Evolutionary conservation across 2,888 invertebrate genomes (phyloP), one percentile per base, ranked within the genome.

Genomic region (Drosophila paranaensis): DNA sequence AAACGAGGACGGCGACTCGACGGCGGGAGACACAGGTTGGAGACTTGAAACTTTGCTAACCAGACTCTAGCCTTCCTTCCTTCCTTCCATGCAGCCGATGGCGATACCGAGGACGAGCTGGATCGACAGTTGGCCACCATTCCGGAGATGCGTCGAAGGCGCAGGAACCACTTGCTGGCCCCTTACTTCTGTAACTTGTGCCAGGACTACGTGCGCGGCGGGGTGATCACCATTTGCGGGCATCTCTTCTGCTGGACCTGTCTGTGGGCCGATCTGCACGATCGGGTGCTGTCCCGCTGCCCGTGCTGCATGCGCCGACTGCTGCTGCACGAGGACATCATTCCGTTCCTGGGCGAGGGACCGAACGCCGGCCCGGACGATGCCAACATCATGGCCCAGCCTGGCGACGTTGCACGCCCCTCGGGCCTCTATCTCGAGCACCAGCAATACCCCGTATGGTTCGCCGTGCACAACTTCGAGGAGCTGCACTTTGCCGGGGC

Each of bases 231-330:
- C 5, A 73, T 86, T 25, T 84, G 84, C 25, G 84, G 84, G 0
- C 89, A 84, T 25, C 20, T 88, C 2, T 84, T 56, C 20, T 84
- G 84, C 53, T 84, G 87, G 89, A 16, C 43, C 2, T 84, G 84
- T n/a, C 30, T 84, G 37, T 88, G 83, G 79, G 55, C 73, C 13
- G n/a, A 53, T 0, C 14, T 78, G 20, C 13, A 39, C 8, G 2
- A 5, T 1, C 10, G 2, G 0, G 2, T 0, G 2, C 0, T 3
- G 3, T 42, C 75, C 0, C 10, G 13, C 6, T 88, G 84, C 42
- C 81, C 87, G 1, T 14, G 6, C 5, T 84, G 84, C 33, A 2
- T 0, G n/a, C 35, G 27, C 0, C 30, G 2, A 0, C 39, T 89
- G 37, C 16, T 74, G 8, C 46, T 89, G 4, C 70, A 88, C 57